Percentiles rank a stretch among this genome's conserved stretches.
These are phyloP conservation scores for Pinna nobilis DNA, from an alignment of 1,140 invertebrate genomes.

Conservation along the genomic window DNA sequence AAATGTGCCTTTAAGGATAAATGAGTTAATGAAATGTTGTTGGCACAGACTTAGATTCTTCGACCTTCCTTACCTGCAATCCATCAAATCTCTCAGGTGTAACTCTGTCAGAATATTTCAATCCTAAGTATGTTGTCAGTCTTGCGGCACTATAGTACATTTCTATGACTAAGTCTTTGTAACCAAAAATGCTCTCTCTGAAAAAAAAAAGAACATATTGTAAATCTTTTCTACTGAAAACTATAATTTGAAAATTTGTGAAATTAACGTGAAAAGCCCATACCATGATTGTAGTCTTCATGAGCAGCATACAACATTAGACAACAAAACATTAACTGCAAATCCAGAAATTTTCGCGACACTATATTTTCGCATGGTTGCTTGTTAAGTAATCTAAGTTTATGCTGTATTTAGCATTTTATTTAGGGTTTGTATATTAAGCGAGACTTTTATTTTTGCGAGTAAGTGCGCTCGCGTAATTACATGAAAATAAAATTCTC, in stretches of 20 bases:
- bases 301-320: not conserved
- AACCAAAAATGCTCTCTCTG: constrained; percentile 93
- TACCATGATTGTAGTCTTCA: not conserved
- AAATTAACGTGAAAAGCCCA: not conserved
- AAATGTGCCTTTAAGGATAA: no score
- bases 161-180: constrained; percentile 86
- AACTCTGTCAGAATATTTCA: constrained; percentile 81
- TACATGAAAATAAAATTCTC: no score
- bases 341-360: no score
- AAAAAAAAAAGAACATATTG: constrained; percentile 19
- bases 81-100: constrained; percentile 75
- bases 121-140: constrained; percentile 83
- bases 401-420: no score
- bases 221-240: not conserved
- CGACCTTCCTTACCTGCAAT: constrained; percentile 66
- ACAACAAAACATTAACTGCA: no score
- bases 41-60: no score
- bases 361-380: no score
- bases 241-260: not conserved
- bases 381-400: no score
- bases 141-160: constrained; percentile 89
- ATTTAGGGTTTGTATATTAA: no score
- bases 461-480: no score
- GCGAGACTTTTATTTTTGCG: no score
- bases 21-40: no score